Conservation (phyloP, 1,140 invertebrate species). For the Panagrolaimus sp. region DNA sequence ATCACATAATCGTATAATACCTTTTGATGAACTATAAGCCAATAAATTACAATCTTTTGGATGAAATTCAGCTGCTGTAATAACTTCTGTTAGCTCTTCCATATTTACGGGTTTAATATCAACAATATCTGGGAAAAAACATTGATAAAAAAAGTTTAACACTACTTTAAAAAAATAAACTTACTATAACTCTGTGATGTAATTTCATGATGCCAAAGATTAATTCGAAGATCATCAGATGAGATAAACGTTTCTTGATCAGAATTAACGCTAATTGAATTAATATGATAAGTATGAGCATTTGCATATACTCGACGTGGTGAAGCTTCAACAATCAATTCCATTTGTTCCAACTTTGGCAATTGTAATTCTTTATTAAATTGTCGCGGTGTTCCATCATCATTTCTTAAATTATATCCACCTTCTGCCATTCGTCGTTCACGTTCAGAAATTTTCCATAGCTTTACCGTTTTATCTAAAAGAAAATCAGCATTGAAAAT, state of each 20-base stretch:
- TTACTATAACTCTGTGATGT: slow-evolving; percentile 80
- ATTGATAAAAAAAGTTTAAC: neutral
- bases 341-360: slow-evolving; percentile 87
- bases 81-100: slow-evolving; percentile 98
- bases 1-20: slow-evolving; percentile 94
- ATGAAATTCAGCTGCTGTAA: slow-evolving; percentile 97
- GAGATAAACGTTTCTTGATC: slow-evolving; percentile 98
- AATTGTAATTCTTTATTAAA: slow-evolving; percentile 54
- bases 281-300: slow-evolving; percentile 98
- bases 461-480: slow-evolving; percentile 72
- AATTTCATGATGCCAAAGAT: slow-evolving; percentile 90
- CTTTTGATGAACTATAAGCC: slow-evolving; percentile 99
- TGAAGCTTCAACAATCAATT: slow-evolving; percentile 94
- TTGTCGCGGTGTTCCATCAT: slow-evolving; percentile 10
- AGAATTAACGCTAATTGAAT: slow-evolving; percentile 97
- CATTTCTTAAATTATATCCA: slow-evolving; percentile 63
- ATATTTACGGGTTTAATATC: slow-evolving; percentile 99
- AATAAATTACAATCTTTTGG: slow-evolving; percentile 95
- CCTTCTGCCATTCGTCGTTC: slow-evolving; percentile 85
- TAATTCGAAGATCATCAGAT: slow-evolving; percentile 96
- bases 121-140: slow-evolving; percentile 74
- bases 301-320: slow-evolving; percentile 96
- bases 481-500: slow-evolving; percentile 75
- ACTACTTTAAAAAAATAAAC: slow-evolving; percentile 59
- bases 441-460: slow-evolving; percentile 83